Base-by-base conservation (phyloP, 2,888 invertebrate species). In the Drosophila greeni region DNA sequence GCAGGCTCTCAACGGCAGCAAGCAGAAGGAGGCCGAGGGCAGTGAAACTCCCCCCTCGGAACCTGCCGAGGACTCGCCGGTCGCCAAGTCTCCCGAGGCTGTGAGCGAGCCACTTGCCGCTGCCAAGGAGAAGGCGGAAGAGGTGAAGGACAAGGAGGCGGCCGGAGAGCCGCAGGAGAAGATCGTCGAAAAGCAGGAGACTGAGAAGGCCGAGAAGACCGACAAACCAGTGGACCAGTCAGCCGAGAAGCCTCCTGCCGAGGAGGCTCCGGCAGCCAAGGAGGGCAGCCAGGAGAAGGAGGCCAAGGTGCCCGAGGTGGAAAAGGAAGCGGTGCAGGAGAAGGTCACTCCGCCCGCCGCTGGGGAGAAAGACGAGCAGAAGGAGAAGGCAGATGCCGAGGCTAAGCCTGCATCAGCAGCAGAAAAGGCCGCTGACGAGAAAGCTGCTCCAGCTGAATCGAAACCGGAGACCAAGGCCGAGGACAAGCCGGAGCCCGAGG, bases 111-210 rank as follows among this genome's bases (percentile, higher is more conserved):
- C 16, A 8, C 9, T 16, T 5, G 18, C 23, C 14, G 33, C 34
- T 31, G n/a, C n/a, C 11, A 40, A 51, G 14, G 58, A 29, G 4
- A 70, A 72, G 1, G 29, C 14, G 34, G 51, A 58, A 6, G 31
- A 12, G 9, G 24, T 14, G 16, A 53, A 68, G 9, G 42, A 26
- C 1, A 59, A 42, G 23, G 59, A 58, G n/a, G 26, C 42, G 18
- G 36, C 48, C 23, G 59, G 34, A 5, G 74, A 58, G 12, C 23
- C 54, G n/a, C 53, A 66, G 5, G 62, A 73, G 7, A 61, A 84
- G 52, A 76, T 67, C 12, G 69, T 73, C 6, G 85, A 72, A 56
- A 85, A 73, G 57, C 76, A 66, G 62, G 76, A 68, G 60, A 70
- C 31, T 74, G 84, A 73, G n/a, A 73, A 75, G 43, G 37, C 52